Conservation (phyloP, 2,888 invertebrate genomes). For the Acanthacorydalis orientalis region DNA sequence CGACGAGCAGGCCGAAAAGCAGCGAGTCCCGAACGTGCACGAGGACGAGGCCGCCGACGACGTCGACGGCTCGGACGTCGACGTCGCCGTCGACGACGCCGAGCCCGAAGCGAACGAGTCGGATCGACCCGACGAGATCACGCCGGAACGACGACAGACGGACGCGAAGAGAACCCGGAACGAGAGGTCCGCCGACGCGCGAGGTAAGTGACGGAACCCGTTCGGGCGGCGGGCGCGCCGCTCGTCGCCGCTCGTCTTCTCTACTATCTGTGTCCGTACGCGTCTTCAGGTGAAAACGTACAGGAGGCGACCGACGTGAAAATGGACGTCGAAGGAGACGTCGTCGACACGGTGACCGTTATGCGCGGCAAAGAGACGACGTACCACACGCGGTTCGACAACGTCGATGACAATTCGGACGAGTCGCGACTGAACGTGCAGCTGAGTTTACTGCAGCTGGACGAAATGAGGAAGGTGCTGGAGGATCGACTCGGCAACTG, state of each 20-base stretch:
- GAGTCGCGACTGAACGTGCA: slow-evolving; percentile 9
- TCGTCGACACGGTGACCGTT: slow-evolving; percentile 45
- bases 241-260: too few species aligned
- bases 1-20: slow-evolving; percentile 64
- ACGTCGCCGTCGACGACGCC: slow-evolving; percentile 16
- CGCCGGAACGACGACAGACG: slow-evolving; percentile 31
- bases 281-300: slow-evolving; percentile 20
- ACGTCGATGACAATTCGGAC: not conserved
- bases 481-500: slow-evolving; percentile 32
- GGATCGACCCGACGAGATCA: slow-evolving; percentile 19
- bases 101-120: slow-evolving; percentile 20
- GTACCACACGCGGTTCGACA: slow-evolving; percentile 47
- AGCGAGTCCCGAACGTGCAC: slow-evolving; percentile 41
- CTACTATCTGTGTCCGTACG: too few species aligned
- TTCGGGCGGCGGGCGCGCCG: too few species aligned
- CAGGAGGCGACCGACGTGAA: slow-evolving; percentile 26
- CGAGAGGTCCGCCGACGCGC: slow-evolving; percentile 28
- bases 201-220: slow-evolving; percentile 14
- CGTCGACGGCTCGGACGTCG: slow-evolving; percentile 10
- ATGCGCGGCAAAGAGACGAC: slow-evolving; percentile 53
- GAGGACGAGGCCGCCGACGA: slow-evolving; percentile 32
- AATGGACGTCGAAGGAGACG: slow-evolving; percentile 50
- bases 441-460: slow-evolving; percentile 24
- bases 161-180: slow-evolving; percentile 24
- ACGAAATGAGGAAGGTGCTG: slow-evolving; percentile 27